Evolutionary conservation across 2,888 invertebrate species (phyloP), one percentile per base, ranked within the genome.

Genomic region (Falcaria lacertinaria): DNA sequence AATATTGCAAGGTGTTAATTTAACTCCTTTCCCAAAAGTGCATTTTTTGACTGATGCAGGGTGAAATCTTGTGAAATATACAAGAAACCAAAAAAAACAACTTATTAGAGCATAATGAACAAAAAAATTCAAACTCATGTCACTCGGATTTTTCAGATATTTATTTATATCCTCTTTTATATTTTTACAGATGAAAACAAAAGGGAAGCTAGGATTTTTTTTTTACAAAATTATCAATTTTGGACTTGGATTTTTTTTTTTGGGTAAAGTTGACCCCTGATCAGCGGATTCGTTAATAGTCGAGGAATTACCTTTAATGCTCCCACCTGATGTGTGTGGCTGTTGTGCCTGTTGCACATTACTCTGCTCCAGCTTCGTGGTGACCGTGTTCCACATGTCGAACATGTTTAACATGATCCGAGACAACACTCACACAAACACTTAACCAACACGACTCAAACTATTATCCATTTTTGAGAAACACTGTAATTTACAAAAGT

Each of bases 301-400:
- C 63, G 68, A 66, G 74, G 76, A 81, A 80, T 90, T 93, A 94
- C 94, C 94, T 94, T 94, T 94, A 87, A 94, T 94, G 79, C 94
- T 94, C 89, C 94, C 94, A 85, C 94, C 94, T 78, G 94, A 94
- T 45, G 94, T 94, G 85, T 94, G 94, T 49, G 94, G 94, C 74
- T 94, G 94, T 76, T 94, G 94, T 59, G 83, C 90, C 62, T 90
- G 90, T 71, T 92, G 92, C 52, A 91, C 86, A 72, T 91, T 91
- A 69, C 89, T 91, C 77, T 93, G 91, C 80, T 94, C 94, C 91
- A 94, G 79, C 89, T 94, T 94, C 61, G 93, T 92, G 87, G 91
- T 92, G 74, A 94, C 94, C 77, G 92, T 92, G 90, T 92, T 94
- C 94, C 94, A 94, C 94, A 94, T 94, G 87, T 94, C 94, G 87